These are phyloP conservation scores for Drosophila glabriapex DNA, from an alignment of 2,888 invertebrate species.

Conservation along the genomic window DNA sequence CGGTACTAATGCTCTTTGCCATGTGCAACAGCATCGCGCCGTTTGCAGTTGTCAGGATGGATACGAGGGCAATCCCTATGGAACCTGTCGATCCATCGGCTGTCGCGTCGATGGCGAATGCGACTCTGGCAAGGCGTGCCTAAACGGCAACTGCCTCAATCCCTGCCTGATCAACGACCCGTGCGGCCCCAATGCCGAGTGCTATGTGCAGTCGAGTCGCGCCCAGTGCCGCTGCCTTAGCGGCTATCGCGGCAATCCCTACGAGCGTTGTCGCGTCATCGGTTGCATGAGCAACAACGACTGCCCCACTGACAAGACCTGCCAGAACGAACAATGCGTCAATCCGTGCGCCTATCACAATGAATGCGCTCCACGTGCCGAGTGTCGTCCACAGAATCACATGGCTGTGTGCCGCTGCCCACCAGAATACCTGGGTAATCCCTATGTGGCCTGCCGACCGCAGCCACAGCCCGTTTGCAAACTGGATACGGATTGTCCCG, in stretches of 20 bases:
- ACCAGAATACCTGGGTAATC: conserved; percentile 91
- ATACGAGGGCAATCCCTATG: conserved; percentile 94
- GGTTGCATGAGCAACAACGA: conserved; percentile 95
- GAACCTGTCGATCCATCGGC: conserved; percentile 92
- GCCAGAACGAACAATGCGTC: conserved; percentile 93
- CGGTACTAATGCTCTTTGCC: conserved; percentile 93
- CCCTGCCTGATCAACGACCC: conserved; percentile 93
- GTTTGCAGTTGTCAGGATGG: conserved; percentile 94
- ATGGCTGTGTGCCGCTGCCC: conserved; percentile 94
- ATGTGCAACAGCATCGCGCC: conserved; percentile 93
- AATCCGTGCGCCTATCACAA: conserved; percentile 93
- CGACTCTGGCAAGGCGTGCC: conserved; percentile 92
- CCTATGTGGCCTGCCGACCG: conserved; percentile 92
- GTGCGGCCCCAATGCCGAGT: conserved; percentile 94
- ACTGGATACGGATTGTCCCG: conserved; percentile 93
- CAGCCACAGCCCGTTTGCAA: conserved; percentile 91
- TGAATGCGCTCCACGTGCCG: conserved; percentile 91
- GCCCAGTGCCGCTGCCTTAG: conserved; percentile 92
- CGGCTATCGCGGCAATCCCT: conserved; percentile 93
- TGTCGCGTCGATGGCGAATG: conserved; percentile 94
- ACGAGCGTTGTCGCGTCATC: conserved; percentile 90
- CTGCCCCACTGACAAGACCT: conserved; percentile 93
- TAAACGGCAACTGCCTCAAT: conserved; percentile 93
- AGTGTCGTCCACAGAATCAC: conserved; percentile 93
- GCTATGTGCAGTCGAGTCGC: conserved; percentile 90